These are phyloP conservation scores for Cheilosia scutellata DNA, from an alignment of 2,888 invertebrate species.

Conservation along the genomic window DNA sequence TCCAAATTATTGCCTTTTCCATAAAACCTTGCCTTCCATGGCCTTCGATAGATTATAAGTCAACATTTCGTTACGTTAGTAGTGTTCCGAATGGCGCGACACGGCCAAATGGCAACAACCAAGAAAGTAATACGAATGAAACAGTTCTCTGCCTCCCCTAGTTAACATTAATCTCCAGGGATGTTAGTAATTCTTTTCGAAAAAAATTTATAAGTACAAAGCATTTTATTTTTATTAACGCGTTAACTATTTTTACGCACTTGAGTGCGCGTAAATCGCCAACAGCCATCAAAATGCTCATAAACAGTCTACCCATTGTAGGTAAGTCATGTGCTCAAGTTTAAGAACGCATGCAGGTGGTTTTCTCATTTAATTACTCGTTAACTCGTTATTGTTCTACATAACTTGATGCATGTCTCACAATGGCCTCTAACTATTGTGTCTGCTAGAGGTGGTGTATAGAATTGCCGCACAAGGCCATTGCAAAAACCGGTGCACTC, in stretches of 20 bases:
- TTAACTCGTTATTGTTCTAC: slow-evolving; percentile 64
- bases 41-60: too few relatives aligned
- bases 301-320: not conserved
- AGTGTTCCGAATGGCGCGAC: too few relatives aligned
- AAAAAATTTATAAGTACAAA: not conserved
- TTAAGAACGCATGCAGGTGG: slow-evolving; percentile 55
- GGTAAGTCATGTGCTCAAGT: slow-evolving; percentile 27
- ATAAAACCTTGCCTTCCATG: too few relatives aligned
- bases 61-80: too few relatives aligned
- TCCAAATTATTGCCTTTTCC: too few relatives aligned
- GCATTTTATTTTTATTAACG: not conserved
- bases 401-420: slow-evolving; percentile 42
- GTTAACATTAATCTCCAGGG: too few relatives aligned
- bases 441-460: slow-evolving; percentile 39
- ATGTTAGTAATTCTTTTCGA: too few relatives aligned
- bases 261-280: slow-evolving; percentile 41
- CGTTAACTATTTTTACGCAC: slow-evolving; percentile 10
- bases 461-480: slow-evolving; percentile 57
- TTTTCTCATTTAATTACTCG: slow-evolving; percentile 59
- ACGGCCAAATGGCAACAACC: too few relatives aligned
- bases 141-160: too few relatives aligned
- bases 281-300: slow-evolving; percentile 24
- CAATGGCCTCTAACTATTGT: slow-evolving; percentile 62
- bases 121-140: too few relatives aligned
- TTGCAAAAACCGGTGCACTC: slow-evolving; percentile 32